Base-by-base conservation (phyloP, 2,113 vertebrate genomes). In the Xiphorhynchus elegans region DNA sequence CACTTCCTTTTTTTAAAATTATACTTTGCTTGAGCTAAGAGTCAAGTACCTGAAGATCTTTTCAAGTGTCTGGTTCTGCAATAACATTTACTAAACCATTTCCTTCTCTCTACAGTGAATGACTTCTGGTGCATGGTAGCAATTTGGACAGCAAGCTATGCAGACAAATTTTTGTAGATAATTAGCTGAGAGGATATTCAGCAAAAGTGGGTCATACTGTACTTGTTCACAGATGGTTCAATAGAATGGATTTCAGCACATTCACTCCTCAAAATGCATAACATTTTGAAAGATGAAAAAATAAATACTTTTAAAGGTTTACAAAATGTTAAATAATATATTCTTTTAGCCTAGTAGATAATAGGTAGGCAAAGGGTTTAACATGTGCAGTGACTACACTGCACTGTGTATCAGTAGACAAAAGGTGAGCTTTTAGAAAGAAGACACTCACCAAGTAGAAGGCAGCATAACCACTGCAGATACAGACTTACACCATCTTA, bases 191-290 rank as follows among this genome's bases (percentile, higher is more conserved):
- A 56, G 76, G 77, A 78, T 95, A 92, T 89, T 84, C 85, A 90
- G 90, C 76, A 97, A 85, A 97, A 96, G 82, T 94, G 83, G 89
- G 74, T 95, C 94, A 95, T 83, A 75, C 63, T 60, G 82, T 40
- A 87, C 79, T 93, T 81, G 76, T 85, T 95, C 95, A 93, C 82
- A 95, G 94, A 93, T 94, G 67, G 87, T 64, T 94, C 93, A 74
- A 75, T 75, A 95, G 79, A 91, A 93, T 29, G 47, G 66, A 95
- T 95, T 89, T 72, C 80, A 88, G 67, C 37, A 72, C 44, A 81
- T 29, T 40, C 39, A 21, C 19, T 87, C 75, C 40, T 78, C 67
- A 59, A 94, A 82, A 83, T 15, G 25, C 29, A 9, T n/a, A 77
- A 60, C 6, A 35, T 63, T 94, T 73, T 53, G 31, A 73, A 84